Base-by-base conservation (phyloP, 2,113 vertebrate species). In the Atractosteus spatula region DNA sequence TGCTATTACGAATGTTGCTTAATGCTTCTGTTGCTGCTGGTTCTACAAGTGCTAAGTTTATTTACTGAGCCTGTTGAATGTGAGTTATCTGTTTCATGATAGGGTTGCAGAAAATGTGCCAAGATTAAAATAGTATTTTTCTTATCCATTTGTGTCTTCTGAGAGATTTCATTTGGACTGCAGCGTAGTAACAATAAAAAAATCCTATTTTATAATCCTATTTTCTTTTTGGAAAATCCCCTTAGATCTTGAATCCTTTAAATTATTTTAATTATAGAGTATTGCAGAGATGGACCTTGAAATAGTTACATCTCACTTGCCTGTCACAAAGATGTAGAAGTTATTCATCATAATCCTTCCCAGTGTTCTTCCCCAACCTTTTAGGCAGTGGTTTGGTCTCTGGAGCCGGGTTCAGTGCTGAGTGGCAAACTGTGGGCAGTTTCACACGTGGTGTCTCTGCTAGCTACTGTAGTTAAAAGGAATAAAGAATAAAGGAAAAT, bases 261-360 rank as follows among this genome's bases (percentile, higher is more conserved):
- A 90, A 89, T 80, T 81, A 66, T 70, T 70, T 72, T 87, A 92
- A 92, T 92, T 90, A 91, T 84, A 77, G 77, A 78, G 77, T 73
- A 85, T 85, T 79, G 74, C 83, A 76, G 74, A 82, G 81, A 80
- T 76, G 68, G 80, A 69, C 74, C 70, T 71, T 74, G 47, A 75
- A 76, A 81, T 83, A 73, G 83, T 87, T 85, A 78, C 85, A 83
- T 82, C 85, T 87, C 85, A 82, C 83, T 88, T 82, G 80, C 85
- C 86, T 92, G 90, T 91, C 88, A 89, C 77, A 83, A 79, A 82
- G 83, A 89, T 91, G 80, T 84, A 79, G 74, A 81, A 81, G 88
- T 83, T 81, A 90, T 92, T 89, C 86, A 90, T 92, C 90, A 92
- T 85, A 87, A 74, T 3, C 76, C 78, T 85, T 78, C 84, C 86